These are phyloP conservation scores for Glaucopsyche alexis DNA, from an alignment of 2,888 invertebrate species.

Conservation along the genomic window DNA sequence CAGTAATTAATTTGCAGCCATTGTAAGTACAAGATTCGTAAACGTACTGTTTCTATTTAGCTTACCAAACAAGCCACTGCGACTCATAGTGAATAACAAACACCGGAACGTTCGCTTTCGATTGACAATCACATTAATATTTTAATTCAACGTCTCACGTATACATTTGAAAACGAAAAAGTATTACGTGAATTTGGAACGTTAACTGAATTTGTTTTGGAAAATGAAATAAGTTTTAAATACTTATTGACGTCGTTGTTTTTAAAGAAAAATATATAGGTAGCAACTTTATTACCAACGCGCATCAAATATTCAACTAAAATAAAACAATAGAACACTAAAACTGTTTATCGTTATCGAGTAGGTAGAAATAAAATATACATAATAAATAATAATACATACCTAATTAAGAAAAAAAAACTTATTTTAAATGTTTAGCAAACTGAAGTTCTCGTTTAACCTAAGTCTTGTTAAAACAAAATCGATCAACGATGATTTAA, in stretches of 20 bases:
- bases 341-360: background rate
- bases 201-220: slow-evolving; percentile 13
- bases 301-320: background rate
- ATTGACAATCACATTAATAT: slow-evolving; percentile 57
- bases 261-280: background rate
- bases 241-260: background rate
- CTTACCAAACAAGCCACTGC: slow-evolving; percentile 59
- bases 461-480: too few species aligned
- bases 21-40: background rate
- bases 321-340: slow-evolving; percentile 13
- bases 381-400: too few species aligned
- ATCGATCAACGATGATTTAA: too few species aligned
- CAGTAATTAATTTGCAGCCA: background rate
- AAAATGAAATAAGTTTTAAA: background rate
- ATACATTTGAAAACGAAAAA: slow-evolving; percentile 48
- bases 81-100: slow-evolving; percentile 67
- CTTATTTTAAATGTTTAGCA: too few species aligned
- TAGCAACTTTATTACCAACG: background rate
- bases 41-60: slow-evolving; percentile 44
- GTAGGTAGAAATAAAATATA: background rate
- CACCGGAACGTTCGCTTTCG: slow-evolving; percentile 75
- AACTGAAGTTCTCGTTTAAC: too few species aligned
- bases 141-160: slow-evolving; percentile 51
- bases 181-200: slow-evolving; percentile 15
- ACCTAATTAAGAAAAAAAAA: too few species aligned